Percentiles rank a stretch among this genome's conserved stretches.
Evolutionary conservation across 2,113 vertebrate species (phyloP).

Genomic region (Sinocyclocheilus anshuiensis): DNA sequence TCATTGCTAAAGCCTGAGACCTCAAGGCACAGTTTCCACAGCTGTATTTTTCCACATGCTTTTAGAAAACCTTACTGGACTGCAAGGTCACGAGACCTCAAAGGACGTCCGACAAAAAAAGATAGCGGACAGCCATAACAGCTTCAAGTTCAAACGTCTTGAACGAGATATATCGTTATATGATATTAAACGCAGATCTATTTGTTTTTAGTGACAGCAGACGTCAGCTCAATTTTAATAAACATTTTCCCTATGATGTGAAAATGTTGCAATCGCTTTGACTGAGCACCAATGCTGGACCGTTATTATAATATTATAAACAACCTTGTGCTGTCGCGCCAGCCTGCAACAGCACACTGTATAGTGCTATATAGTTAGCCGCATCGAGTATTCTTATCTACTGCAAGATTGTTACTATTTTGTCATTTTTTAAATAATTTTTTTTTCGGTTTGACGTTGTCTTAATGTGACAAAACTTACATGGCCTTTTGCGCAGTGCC

Average conservation of each 20-base stretch:
- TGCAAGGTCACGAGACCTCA: background rate
- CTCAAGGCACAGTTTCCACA: background rate
- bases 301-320: background rate
- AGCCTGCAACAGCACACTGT: background rate
- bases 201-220: background rate
- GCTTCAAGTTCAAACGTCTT: background rate
- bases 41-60: background rate
- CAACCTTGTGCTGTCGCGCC: background rate
- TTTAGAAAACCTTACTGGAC: background rate
- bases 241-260: background rate
- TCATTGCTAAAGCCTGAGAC: background rate
- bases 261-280: background rate
- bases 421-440: background rate
- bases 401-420: background rate
- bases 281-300: background rate
- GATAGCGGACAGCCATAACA: background rate
- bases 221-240: background rate
- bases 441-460: background rate
- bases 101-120: background rate
- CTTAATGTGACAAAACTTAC: slow-evolving; percentile 2
- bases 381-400: background rate
- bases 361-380: background rate
- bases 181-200: background rate
- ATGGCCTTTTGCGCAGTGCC: background rate
- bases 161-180: background rate